Evolutionary conservation across 2,888 invertebrate species (phyloP), one percentile per base, ranked within the genome.

Genomic region (Thysanoteuthis rhombus): DNA sequence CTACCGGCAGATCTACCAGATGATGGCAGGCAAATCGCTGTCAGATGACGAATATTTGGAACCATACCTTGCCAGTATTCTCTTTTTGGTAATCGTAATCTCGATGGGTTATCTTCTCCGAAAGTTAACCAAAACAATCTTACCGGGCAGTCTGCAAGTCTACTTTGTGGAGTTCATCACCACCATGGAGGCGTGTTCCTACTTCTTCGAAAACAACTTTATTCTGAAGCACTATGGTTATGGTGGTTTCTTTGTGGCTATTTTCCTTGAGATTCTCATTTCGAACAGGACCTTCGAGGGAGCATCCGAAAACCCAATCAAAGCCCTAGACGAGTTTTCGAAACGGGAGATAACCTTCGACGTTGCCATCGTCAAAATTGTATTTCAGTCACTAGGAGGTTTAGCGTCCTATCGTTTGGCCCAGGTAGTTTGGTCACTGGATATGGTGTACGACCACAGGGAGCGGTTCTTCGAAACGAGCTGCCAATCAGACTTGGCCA

Each of bases 181-280:
- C 19, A 96, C 96, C 2, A 94, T 96, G 94, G 96, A 96, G 94
- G 96, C 95, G 94, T 96, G 96, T 93, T 96, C 96, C 2, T 96
- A 96, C 93, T 96, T 96, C 94, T 96, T 96, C 94, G 96, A 96
- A 94, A 96, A 96, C 93, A 96, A 96, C 93, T 96, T 96, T 93
- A 96, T 96, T n/a, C 95, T 95, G 42, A 96, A 95, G 93, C 94
- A 96, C 93, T 96, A 95, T 93, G 96, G 96, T 1, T 95, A 95
- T 45, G 12, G 95, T 3, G 96, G 96, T 95, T 94, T 96, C 40
- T 95, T 95, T 39, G 93, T 96, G 19, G 95, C 95, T 40, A 95
- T 96, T 89, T 94, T 96, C 10, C 94, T 95, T 25, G 95, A 96
- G 94, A 95, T 95, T 92, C 95, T 96, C 89, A 95, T 96, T 93